phyloP scores from a whole-genome alignment of 2,888 invertebrate species.

The Uloborus plumipes region DNA sequence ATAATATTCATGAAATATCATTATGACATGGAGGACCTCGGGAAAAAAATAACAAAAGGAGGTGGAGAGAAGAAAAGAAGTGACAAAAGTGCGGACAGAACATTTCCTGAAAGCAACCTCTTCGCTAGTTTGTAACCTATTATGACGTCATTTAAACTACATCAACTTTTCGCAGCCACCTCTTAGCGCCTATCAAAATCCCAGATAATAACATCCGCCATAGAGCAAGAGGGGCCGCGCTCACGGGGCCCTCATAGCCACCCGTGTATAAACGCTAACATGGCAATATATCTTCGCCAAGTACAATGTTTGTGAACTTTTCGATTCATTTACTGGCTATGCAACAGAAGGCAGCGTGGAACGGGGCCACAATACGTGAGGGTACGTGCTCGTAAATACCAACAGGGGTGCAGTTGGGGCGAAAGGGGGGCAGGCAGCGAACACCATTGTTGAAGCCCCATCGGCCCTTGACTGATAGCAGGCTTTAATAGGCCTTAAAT shows the following conservation, averaged over 20 bases:
- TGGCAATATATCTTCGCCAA: conserved; percentile 55
- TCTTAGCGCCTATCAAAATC: conserved; percentile 48
- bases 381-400: conserved; percentile 60
- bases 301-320: conserved; percentile 62
- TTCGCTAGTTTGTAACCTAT: conserved; percentile 61
- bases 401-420: conserved; percentile 41
- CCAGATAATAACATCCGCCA: conserved; percentile 37
- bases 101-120: conserved; percentile 46
- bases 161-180: conserved; percentile 40
- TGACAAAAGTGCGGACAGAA: conserved; percentile 26
- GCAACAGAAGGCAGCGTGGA: conserved; percentile 41
- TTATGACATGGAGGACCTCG: background rate
- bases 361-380: conserved; percentile 1
- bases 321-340: conserved; percentile 60
- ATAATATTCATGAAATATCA: too few species aligned
- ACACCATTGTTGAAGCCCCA: conserved; percentile 24
- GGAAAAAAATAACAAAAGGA: conserved; percentile 13
- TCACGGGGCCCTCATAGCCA: conserved; percentile 39
- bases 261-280: conserved; percentile 56
- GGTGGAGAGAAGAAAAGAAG: conserved; percentile 6
- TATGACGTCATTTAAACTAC: conserved; percentile 62
- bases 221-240: conserved; percentile 7
- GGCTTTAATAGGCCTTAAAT: conserved; percentile 65
- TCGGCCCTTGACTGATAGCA: conserved; percentile 64
- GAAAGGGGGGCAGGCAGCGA: conserved; percentile 1